phyloP scores from a whole-genome alignment of 2,888 invertebrate species.

The Hydrotaea cyrtoneurina region DNA sequence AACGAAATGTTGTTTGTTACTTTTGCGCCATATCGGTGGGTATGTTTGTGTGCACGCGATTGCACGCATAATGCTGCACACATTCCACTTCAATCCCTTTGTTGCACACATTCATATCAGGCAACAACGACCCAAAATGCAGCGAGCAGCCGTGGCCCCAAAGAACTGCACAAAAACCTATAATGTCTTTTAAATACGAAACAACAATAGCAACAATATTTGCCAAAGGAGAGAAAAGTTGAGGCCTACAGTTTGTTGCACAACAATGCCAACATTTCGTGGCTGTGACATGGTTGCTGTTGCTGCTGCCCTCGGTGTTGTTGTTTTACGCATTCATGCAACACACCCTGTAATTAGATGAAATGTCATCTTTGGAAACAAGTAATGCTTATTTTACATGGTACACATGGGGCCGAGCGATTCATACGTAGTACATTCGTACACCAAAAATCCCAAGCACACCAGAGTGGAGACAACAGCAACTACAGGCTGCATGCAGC shows the following conservation, averaged over 20 bases:
- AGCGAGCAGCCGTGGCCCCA: background rate
- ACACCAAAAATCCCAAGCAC: constrained; percentile 39
- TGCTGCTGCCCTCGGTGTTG: constrained; percentile 32
- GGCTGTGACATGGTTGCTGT: constrained; percentile 10
- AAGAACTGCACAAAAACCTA: constrained; percentile 49
- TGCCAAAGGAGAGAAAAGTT: constrained; percentile 14
- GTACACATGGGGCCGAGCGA: constrained; percentile 34
- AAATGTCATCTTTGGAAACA: constrained; percentile 70
- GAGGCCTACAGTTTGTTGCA: constrained; percentile 40
- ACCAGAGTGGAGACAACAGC: constrained; percentile 25
- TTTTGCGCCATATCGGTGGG: constrained; percentile 18
- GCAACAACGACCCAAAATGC: constrained; percentile 48
- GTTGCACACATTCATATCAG: constrained; percentile 20
- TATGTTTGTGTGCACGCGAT: constrained; percentile 41
- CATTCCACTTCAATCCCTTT: constrained; percentile 17
- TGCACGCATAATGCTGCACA: constrained; percentile 49
- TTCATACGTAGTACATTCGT: background rate
- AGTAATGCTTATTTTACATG: constrained; percentile 63
- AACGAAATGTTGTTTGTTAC: constrained; percentile 70
- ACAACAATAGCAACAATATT: background rate
- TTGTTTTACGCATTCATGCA: constrained; percentile 70
- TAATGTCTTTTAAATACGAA: constrained; percentile 62
- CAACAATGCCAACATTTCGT: constrained; percentile 60
- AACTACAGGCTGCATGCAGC: constrained; percentile 43
- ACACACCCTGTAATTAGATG: constrained; percentile 72